Conservation (phyloP, 2,888 invertebrate species). For the Apamea anceps region DNA sequence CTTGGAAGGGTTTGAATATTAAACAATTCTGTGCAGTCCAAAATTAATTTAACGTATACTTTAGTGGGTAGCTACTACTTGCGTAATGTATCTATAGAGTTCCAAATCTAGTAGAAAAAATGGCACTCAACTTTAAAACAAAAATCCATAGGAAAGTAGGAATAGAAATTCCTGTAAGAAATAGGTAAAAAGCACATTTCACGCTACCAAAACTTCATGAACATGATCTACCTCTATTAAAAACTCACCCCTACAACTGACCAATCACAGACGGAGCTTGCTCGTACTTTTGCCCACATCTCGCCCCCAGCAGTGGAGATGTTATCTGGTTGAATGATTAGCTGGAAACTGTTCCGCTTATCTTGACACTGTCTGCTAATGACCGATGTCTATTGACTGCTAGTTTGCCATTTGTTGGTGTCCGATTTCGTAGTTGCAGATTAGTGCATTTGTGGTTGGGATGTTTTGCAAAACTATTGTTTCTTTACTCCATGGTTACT, state of each 20-base stretch:
- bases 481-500: no score
- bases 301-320: slow-evolving; percentile 44
- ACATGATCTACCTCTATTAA: background rate
- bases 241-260: background rate
- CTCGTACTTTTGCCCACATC: slow-evolving; percentile 41
- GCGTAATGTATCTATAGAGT: no score
- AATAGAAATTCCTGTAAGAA: background rate
- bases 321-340: slow-evolving; percentile 68
- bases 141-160: no score
- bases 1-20: background rate
- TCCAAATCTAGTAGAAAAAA: no score
- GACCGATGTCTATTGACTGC: slow-evolving; percentile 21
- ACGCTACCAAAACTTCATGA: background rate
- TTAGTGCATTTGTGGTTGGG: background rate
- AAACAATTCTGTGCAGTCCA: no score
- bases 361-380: slow-evolving; percentile 46
- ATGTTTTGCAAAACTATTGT: no score
- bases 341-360: slow-evolving; percentile 60
- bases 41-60: background rate
- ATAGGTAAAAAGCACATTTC: background rate
- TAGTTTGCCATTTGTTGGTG: slow-evolving; percentile 31
- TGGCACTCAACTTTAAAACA: no score
- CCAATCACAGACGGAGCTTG: background rate
- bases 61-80: background rate
- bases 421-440: background rate